These are phyloP conservation scores for Ceratina calcarata DNA, from an alignment of 1,140 invertebrate species.

Conservation along the genomic window DNA sequence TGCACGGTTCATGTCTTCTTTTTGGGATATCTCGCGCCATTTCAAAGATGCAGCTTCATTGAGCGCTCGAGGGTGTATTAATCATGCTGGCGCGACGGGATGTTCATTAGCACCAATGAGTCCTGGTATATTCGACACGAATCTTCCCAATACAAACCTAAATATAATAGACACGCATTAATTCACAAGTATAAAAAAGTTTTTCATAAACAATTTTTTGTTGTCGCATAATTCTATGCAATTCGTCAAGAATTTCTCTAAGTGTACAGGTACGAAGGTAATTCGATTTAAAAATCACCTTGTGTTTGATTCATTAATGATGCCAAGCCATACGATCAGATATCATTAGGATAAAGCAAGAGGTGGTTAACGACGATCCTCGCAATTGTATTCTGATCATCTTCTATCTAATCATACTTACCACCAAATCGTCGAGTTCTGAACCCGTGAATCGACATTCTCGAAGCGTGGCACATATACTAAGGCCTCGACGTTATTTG, in stretches of 20 bases:
- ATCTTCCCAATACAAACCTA: background rate
- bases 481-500: too few relatives aligned
- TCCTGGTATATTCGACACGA: background rate
- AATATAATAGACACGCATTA: too few relatives aligned
- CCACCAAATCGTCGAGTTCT: too few relatives aligned
- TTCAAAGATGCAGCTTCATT: background rate
- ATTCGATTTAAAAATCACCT: background rate
- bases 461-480: background rate
- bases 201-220: too few relatives aligned
- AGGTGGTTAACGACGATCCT: background rate
- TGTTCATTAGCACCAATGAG: background rate
- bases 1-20: background rate
- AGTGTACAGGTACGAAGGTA: background rate
- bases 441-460: background rate
- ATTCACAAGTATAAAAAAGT: too few relatives aligned
- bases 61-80: background rate
- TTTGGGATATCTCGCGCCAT: background rate
- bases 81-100: background rate
- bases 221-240: too few relatives aligned
- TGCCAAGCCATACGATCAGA: background rate
- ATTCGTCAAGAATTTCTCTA: background rate
- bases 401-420: background rate
- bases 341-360: background rate
- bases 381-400: background rate
- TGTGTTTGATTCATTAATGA: background rate